Evolutionary conservation across 2,113 vertebrate species (phyloP).

Genomic region (Mormyrus iriodes): DNA sequence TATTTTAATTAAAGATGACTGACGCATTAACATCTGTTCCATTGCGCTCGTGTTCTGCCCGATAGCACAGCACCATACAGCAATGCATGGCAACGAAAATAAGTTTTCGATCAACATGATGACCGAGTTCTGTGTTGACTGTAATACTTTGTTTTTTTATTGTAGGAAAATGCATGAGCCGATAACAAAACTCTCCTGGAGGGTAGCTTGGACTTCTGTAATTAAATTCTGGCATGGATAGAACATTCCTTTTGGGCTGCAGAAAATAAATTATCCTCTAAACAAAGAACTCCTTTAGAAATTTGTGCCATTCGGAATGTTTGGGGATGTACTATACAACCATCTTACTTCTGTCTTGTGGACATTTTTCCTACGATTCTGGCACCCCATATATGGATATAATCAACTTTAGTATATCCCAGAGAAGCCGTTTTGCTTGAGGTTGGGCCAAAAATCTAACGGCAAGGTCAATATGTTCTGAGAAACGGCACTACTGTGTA

Average conservation of each 20-base stretch:
- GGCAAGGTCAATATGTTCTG: background rate
- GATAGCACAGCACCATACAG: background rate
- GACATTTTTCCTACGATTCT: conserved; percentile 55
- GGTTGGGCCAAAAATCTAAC: background rate
- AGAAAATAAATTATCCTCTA: conserved; percentile 62
- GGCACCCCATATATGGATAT: conserved; percentile 62
- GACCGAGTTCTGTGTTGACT: background rate
- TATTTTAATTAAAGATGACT: conserved; percentile 19
- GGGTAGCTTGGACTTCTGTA: conserved; percentile 59
- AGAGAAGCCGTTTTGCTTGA: background rate
- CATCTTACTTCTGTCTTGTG: conserved; percentile 38
- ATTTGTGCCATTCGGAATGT: conserved; percentile 50
- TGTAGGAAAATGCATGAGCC: conserved; percentile 42
- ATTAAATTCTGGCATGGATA: conserved; percentile 65
- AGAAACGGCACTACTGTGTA: background rate
- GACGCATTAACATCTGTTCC: conserved; percentile 16
- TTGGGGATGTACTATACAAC: conserved; percentile 33
- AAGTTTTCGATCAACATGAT: background rate
- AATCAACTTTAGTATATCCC: conserved; percentile 57
- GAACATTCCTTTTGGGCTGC: conserved; percentile 60
- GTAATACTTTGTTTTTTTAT: background rate
- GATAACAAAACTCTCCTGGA: conserved; percentile 50
- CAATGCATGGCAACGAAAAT: background rate
- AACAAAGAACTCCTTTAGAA: conserved; percentile 66
- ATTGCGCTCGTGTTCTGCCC: background rate